Conservation (phyloP, 92 coral and sea anemone species). For the Epizoanthus scotinus region DNA sequence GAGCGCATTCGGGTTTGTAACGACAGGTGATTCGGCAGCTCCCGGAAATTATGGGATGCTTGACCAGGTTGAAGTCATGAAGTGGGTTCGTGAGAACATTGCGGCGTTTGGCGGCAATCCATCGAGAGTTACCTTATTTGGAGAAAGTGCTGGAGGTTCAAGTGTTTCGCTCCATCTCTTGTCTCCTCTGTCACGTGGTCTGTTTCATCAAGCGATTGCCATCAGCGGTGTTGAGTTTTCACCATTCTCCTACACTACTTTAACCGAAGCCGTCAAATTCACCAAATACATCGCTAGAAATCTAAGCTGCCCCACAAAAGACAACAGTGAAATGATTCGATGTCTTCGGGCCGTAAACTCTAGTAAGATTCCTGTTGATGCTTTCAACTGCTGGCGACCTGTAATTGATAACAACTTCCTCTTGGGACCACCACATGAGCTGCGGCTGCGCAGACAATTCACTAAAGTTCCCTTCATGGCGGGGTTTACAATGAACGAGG, state of each 20-base stretch:
- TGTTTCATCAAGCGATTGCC: slow-evolving; percentile 36
- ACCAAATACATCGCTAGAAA: slow-evolving; percentile 48
- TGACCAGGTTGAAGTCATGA: slow-evolving; percentile 47
- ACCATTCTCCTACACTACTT: slow-evolving; percentile 34
- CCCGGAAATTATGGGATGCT: slow-evolving; percentile 54
- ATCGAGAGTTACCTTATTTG: slow-evolving; percentile 37
- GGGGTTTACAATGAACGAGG: slow-evolving; percentile 55
- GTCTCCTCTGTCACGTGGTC: slow-evolving; percentile 41
- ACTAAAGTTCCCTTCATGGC: slow-evolving; percentile 36
- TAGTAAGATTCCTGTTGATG: slow-evolving; percentile 29
- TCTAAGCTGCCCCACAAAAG: slow-evolving; percentile 24
- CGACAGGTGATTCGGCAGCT: slow-evolving; percentile 60
- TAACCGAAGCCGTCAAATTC: slow-evolving; percentile 19
- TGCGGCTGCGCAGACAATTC: slow-evolving; percentile 37
- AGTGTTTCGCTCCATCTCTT: slow-evolving; percentile 26
- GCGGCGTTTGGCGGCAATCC: slow-evolving; percentile 40
- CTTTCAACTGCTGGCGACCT: slow-evolving; percentile 43
- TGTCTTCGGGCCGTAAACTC: slow-evolving; percentile 48
- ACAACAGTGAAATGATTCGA: slow-evolving; percentile 19
- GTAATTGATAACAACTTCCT: slow-evolving; percentile 59
- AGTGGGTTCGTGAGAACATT: slow-evolving; percentile 40
- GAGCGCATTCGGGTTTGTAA: slow-evolving; percentile 57
- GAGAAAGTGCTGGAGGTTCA: slow-evolving; percentile 42
- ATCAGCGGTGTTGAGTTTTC: slow-evolving; percentile 60
- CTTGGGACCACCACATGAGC: slow-evolving; percentile 38